A percentile compares a stretch with the other conserved stretches of the same genome.
Evolutionary conservation across 2,888 invertebrate genomes (phyloP).

Genomic region (Panzeria rudis): DNA sequence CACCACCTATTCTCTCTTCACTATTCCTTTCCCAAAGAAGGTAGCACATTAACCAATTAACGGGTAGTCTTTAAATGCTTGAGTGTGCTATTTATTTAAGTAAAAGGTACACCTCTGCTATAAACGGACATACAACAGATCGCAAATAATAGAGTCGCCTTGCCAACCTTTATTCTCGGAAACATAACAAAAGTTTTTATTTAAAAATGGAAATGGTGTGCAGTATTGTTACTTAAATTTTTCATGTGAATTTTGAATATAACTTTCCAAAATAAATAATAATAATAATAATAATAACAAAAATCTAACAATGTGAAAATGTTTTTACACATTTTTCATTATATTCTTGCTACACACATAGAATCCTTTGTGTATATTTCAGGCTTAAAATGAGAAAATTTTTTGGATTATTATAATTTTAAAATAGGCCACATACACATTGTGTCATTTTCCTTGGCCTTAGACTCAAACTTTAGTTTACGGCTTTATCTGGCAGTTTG

Average conservation of each 20-base stretch:
- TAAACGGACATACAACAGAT: too few species aligned
- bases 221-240: background rate
- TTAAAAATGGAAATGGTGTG: background rate
- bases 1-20: too few species aligned
- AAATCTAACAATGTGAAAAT: background rate
- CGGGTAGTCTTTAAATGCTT: too few species aligned
- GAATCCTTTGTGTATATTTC: slow-evolving; percentile 1
- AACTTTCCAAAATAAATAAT: background rate
- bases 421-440: slow-evolving; percentile 41
- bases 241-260: background rate
- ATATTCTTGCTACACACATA: background rate
- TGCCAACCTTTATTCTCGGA: too few species aligned
- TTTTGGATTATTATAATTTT: slow-evolving; percentile 56
- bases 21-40: too few species aligned
- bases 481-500: background rate
- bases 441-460: background rate
- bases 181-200: too few species aligned
- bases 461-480: background rate
- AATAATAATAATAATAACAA: background rate
- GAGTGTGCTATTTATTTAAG: too few species aligned
- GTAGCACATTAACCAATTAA: too few species aligned
- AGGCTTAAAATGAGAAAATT: slow-evolving; percentile 1
- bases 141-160: too few species aligned
- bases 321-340: background rate
- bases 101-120: too few species aligned